Evolutionary conservation across 2,888 invertebrate genomes (phyloP), one percentile per base, ranked within the genome.

Genomic region (Aphodius granarius): DNA sequence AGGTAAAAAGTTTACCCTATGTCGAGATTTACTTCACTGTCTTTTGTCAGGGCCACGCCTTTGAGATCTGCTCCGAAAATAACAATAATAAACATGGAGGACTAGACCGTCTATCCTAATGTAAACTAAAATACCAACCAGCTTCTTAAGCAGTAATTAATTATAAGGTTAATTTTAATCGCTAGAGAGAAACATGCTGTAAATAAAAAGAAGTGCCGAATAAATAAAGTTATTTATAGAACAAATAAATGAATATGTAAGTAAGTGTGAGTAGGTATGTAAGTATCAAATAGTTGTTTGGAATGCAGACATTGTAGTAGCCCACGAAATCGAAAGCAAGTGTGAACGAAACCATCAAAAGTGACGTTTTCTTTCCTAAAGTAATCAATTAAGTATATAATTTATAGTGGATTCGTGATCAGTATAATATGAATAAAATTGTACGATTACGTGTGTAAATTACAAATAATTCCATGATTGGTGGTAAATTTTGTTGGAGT

Each of bases 301-400:
- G 23, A 15, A 74, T 74, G 74, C 71, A 74, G 74, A 74, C 74
- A 19, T 22, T 63, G 74, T 71, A 70, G 71, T 22, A 20, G 71
- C 19, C 64, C 63, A 21, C 20, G 74, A 74, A 71, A 71, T 20
- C 18, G 43, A 43, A 43, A 43, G 43, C 43, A 43, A 43, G 43
- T 43, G 43, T 9, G 43, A 43, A 43, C 13, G 43, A 43, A 43
- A 43, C 43, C 2, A 43, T 43, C 6, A 43, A 6, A 43, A 43
- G 43, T 43, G 43, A 43, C 43, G 43, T 43, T 43, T 43, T 3
- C 43, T 43, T 43, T 43, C 43, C 43, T 43, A 43, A 43, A 43
- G 43, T 43, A 13, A 43, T 43, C 43, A 43, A 43, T 43, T 43
- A 43, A n/a, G n/a, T n/a, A n/a, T 13, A 6, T 1, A 43, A 43